These are phyloP conservation scores for Ceyx cyanopectus DNA, from an alignment of 2,113 vertebrate genomes.

Conservation along the genomic window DNA sequence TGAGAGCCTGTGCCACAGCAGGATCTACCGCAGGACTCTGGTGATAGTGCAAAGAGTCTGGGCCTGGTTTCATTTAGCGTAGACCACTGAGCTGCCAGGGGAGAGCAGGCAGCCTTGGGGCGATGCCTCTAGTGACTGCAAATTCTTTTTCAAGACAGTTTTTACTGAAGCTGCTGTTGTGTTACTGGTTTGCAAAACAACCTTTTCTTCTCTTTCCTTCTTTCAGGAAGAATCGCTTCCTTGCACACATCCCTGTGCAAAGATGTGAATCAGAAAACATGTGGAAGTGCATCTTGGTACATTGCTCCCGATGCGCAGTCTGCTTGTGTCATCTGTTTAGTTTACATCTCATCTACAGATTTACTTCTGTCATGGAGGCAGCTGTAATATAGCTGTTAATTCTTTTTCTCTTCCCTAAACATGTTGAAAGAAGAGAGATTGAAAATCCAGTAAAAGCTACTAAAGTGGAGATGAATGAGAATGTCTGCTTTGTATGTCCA, in stretches of 20 bases:
- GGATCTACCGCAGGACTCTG: no score
- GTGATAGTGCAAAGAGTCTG: not conserved
- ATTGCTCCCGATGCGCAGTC: not conserved
- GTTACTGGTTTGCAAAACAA: not conserved
- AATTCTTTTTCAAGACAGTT: not conserved
- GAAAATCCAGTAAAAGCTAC: conserved; percentile 4
- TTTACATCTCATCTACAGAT: not conserved
- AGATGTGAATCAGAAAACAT: not conserved
- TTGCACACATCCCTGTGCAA: not conserved
- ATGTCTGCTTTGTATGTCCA: not conserved
- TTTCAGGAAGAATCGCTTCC: not conserved
- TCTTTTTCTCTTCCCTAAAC: not conserved
- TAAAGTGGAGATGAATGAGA: not conserved
- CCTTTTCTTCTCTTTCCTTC: not conserved
- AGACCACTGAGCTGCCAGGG: not conserved
- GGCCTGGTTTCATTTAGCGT: not conserved
- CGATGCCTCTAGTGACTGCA: not conserved
- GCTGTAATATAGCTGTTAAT: not conserved
- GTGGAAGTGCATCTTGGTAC: not conserved
- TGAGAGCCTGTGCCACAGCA: not conserved
- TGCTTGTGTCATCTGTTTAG: not conserved
- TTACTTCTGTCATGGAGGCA: not conserved
- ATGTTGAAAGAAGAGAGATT: not conserved
- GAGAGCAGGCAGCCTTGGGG: not conserved
- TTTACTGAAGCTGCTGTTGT: not conserved